These are phyloP conservation scores for Morpho achilles DNA, from an alignment of 2,888 invertebrate genomes.

Conservation along the genomic window DNA sequence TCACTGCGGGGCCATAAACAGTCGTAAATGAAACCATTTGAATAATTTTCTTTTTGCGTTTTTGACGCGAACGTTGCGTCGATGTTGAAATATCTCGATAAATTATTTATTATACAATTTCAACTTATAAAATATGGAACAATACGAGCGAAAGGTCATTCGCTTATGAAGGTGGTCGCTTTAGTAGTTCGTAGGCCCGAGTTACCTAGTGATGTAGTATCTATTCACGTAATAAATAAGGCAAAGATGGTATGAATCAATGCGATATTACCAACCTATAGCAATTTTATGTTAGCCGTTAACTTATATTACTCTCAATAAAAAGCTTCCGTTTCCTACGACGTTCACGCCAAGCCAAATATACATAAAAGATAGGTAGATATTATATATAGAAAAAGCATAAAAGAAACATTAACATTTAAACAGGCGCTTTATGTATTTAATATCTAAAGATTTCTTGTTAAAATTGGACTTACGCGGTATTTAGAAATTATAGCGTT, in stretches of 20 bases:
- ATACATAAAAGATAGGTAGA: slow-evolving; percentile 14
- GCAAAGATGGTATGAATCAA: slow-evolving; percentile 18
- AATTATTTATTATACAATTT: too few relatives aligned
- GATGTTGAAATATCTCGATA: too few relatives aligned
- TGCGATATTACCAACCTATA: slow-evolving; percentile 20
- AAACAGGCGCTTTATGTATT: background rate
- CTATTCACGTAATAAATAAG: slow-evolving; percentile 13
- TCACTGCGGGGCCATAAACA: too few relatives aligned
- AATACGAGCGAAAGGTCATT: too few relatives aligned
- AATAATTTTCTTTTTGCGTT: slow-evolving; percentile 15
- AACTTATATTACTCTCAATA: slow-evolving; percentile 62
- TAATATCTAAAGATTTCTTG: too few relatives aligned
- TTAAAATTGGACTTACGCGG: too few relatives aligned
- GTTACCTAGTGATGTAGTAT: slow-evolving; percentile 2
- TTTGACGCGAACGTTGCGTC: background rate
- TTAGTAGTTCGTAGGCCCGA: too few relatives aligned
- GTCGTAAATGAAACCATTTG: slow-evolving; percentile 2
- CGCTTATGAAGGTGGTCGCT: too few relatives aligned
- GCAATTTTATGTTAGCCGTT: slow-evolving; percentile 56
- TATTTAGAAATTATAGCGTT: too few relatives aligned
- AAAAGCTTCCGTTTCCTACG: slow-evolving; percentile 53
- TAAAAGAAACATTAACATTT: background rate
- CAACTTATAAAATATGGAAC: too few relatives aligned
- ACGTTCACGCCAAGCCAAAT: slow-evolving; percentile 23
- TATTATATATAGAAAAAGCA: background rate